A percentile compares a stretch with the other conserved stretches of the same genome.
phyloP scores from a whole-genome alignment of 2,888 invertebrate genomes.

The Sialis fuliginosa region DNA sequence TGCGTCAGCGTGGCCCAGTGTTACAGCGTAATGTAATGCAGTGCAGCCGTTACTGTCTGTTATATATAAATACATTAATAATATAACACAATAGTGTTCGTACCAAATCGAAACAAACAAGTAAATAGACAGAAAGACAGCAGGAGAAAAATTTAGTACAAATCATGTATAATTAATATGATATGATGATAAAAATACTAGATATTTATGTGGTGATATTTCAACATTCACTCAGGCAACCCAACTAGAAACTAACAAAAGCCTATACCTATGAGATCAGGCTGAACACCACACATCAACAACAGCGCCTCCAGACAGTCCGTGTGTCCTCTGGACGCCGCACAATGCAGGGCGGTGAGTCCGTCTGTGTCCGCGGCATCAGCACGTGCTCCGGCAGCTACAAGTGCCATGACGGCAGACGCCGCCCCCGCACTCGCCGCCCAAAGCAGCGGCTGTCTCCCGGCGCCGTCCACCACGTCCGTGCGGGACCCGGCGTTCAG shows the following conservation, averaged over 20 bases:
- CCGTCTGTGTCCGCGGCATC: slow-evolving; percentile 82
- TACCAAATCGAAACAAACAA: not conserved
- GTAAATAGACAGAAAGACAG: not conserved
- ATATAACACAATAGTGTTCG: not conserved
- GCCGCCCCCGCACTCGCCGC: slow-evolving; percentile 93
- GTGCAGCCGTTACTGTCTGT: slow-evolving; percentile 87
- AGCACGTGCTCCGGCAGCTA: slow-evolving; percentile 73
- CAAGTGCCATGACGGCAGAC: slow-evolving; percentile 74
- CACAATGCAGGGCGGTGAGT: slow-evolving; percentile 89
- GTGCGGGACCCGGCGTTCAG: slow-evolving; percentile 62
- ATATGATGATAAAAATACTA: not conserved
- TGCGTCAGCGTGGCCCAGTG: slow-evolving; percentile 87
- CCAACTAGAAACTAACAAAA: not conserved
- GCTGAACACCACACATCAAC: slow-evolving; percentile 71
- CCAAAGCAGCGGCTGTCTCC: slow-evolving; percentile 89
- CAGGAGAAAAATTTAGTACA: not conserved
- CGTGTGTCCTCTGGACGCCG: slow-evolving; percentile 88
- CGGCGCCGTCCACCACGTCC: slow-evolving; percentile 79
- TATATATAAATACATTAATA: not conserved
- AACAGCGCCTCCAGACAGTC: slow-evolving; percentile 80
- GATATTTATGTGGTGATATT: too few species aligned
- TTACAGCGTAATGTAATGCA: slow-evolving; percentile 90
- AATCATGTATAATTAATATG: not conserved
- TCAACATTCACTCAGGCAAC: too few species aligned
- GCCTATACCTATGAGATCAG: slow-evolving; percentile 45